A percentile compares a stretch with the other conserved stretches of the same genome.
Evolutionary conservation across 2,113 vertebrate species (phyloP).

Genomic region (Eublepharis macularius): DNA sequence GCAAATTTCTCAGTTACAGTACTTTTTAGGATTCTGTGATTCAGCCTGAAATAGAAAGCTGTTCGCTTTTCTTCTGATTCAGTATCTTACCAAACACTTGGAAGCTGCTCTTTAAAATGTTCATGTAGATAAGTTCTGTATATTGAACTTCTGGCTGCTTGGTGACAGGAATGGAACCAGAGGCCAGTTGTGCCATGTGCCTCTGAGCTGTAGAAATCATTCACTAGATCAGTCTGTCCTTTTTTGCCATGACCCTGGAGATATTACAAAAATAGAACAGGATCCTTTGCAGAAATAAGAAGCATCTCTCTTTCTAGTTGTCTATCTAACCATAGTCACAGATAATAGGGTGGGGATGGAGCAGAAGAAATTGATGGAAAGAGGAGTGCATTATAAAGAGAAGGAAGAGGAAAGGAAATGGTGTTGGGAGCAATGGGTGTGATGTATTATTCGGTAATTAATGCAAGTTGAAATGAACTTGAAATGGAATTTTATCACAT

Average conservation of each 20-base stretch:
- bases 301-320: constrained; percentile 11
- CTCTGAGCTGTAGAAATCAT: neutral
- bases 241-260: constrained; percentile 21
- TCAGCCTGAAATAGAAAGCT: neutral
- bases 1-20: neutral
- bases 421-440: neutral
- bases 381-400: neutral
- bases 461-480: neutral
- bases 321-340: neutral
- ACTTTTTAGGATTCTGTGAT: neutral
- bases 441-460: neutral
- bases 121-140: no score
- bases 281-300: neutral
- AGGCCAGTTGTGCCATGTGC: neutral
- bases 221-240: neutral
- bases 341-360: neutral
- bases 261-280: constrained; percentile 8
- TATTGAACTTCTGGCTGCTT: no score
- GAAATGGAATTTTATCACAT: neutral
- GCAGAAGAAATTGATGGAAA: neutral
- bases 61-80: no score
- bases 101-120: neutral
- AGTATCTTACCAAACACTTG: neutral
- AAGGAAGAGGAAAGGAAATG: neutral
- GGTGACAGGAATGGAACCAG: neutral